Evolutionary conservation across 2,888 invertebrate genomes (phyloP), one percentile per base, ranked within the genome.

Genomic region (Drosophila algonquin): DNA sequence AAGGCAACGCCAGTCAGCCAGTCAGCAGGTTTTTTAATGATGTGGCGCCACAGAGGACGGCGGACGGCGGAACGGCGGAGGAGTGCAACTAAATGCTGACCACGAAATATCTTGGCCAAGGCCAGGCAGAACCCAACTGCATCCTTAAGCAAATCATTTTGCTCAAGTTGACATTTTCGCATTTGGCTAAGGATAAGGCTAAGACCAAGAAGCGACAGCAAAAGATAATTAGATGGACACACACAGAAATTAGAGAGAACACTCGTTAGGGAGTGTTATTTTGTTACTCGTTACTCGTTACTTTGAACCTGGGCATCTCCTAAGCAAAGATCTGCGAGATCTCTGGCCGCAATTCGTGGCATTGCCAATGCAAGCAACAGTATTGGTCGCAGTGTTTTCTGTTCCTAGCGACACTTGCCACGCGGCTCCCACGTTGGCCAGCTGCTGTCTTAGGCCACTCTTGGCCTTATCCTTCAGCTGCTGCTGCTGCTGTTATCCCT

Each of bases 141-240:
- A 76, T 73, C 63, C 73, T 65, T 72, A 60, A 79, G 88, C 85
- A 72, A 80, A 79, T 81, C 82, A 72, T 83, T 72, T 21, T 59
- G 67, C 67, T 55, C 73, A 63, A 82, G 77, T 58, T 70, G 80
- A 73, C 87, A 83, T 62, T 62, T 65, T 21, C 59, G 72, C 72
- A 35, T 21, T 21, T 21, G 14, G 40, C 48, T 24, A 7, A 7
- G 40, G 40, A 40, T 40, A 40, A 40, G 14, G 14, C 32, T 21
- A 21, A 21, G 21, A 8, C 32, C 10, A 32, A 32, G 32, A 54
- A 7, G 47, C 57, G 40, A 48, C 57, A 58, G 40, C n/a, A 40
- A 32, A 40, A 48, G 44, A 59, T 65, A 65, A 71, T 71, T 58
- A 71, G 72, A 45, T 65, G 60, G 65, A 44, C 48, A 70, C 14